Evolutionary conservation across 2,797 vertebrate species (phyloP), one percentile per base, ranked within the genome.

Genomic region (Sebastes hubbsi): DNA sequence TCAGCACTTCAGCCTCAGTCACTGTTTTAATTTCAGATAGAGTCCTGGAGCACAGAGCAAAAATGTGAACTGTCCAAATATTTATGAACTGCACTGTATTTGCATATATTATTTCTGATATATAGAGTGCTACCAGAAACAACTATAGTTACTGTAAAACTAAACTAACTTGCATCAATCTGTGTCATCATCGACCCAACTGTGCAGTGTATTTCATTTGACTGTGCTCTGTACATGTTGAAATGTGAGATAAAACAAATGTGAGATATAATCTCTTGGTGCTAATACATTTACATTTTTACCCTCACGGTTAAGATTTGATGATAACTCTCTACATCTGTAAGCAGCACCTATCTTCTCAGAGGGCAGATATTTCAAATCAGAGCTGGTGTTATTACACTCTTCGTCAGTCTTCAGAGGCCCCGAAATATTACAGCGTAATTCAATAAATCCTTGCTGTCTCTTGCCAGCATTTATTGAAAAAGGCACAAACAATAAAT

Each of bases 401-500:
- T 83, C 69, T 75, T 83, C 20, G 8, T 71, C 72, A 83, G 63
- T 85, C 76, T 83, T 81, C 81, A 79, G 72, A 90, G 80, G 59
- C 82, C 79, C 75, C 54, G 20, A 78, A 88, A 88, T 88, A 90
- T 89, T 83, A 88, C 66, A 71, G 81, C 38, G 78, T 81, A 87
- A 85, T 88, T 93, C 81, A 92, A 91, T 91, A 91, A 89, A 87
- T 89, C 85, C 78, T 88, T 60, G 49, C 71, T 8, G 62, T 89
- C 84, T 88, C 83, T 82, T 89, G 85, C 75, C 88, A 94, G 85
- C 80, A 89, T 90, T 91, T 89, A 91, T 84, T 88, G 85, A 91
- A 87, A 89, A 84, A 83, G 69, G 71, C 80, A 88, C 83, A 89
- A 89, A 89, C 81, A 91, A 91, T 88, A 93, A 90, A 92, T 88